Percentiles rank a stretch among this genome's conserved stretches.
Evolutionary conservation across 1,140 invertebrate genomes (phyloP).

Genomic region (Apis laboriosa): DNA sequence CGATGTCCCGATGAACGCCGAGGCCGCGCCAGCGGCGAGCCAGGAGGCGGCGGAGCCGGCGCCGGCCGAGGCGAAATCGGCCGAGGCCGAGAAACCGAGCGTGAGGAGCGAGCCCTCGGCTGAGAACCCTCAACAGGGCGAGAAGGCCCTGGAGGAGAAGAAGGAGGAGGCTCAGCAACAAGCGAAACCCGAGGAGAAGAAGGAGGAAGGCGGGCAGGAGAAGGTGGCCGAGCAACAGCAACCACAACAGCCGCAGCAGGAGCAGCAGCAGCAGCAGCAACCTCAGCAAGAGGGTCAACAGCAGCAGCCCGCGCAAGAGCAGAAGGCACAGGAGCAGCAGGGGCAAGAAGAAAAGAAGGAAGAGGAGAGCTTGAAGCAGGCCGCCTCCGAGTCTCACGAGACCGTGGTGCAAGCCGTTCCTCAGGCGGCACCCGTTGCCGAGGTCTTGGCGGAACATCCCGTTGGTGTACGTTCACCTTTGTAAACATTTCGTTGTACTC

Average conservation of each 20-base stretch:
- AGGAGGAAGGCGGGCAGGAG: conserved; percentile 6
- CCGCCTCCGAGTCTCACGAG: conserved; percentile 54
- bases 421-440: conserved; percentile 17
- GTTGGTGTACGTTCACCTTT: background rate
- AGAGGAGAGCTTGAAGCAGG: conserved; percentile 61
- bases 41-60: background rate
- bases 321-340: conserved; percentile 15
- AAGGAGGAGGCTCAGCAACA: conserved; percentile 50
- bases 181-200: conserved; percentile 44
- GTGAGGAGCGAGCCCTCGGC: background rate
- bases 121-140: conserved; percentile 26
- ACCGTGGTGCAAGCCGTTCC: conserved; percentile 36
- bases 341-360: conserved; percentile 33
- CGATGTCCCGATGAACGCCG: background rate
- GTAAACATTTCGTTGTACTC: background rate
- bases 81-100: background rate
- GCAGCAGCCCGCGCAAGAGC: background rate
- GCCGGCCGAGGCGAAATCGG: conserved; percentile 5
- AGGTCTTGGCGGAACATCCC: background rate
- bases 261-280: conserved; percentile 19
- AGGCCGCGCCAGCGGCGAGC: background rate
- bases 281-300: background rate
- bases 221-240: conserved; percentile 23
- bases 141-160: conserved; percentile 47
- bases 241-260: conserved; percentile 3